Conservation (phyloP, 2,888 invertebrate species). For the Macrosiphum euphorbiae region DNA sequence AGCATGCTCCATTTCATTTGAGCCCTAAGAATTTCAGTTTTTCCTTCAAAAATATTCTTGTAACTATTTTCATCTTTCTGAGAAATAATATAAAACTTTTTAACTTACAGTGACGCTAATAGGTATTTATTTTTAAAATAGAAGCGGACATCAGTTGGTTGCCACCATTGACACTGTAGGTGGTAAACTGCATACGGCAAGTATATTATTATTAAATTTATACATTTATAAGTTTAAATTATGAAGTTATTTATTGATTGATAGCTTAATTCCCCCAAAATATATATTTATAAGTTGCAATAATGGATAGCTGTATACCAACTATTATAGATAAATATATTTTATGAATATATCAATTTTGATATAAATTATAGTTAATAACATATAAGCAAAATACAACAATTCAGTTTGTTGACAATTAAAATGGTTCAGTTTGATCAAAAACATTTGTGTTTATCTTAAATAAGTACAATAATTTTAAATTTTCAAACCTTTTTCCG, state of each 20-base stretch:
- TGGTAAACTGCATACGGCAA: background rate
- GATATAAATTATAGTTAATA: no score
- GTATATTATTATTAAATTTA: background rate
- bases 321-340: no score
- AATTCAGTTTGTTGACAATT: background rate
- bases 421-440: background rate
- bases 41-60: no score
- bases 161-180: background rate
- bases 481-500: constrained; percentile 80
- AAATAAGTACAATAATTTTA: background rate
- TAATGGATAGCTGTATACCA: no score
- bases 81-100: no score
- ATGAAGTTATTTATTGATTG: background rate
- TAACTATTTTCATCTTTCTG: no score
- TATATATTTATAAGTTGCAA: no score
- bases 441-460: background rate
- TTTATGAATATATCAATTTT: no score
- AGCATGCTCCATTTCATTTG: no score
- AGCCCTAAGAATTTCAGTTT: no score
- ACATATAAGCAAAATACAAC: background rate
- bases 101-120: background rate
- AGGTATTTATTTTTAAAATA: background rate
- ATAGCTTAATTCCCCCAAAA: background rate
- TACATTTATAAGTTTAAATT: background rate
- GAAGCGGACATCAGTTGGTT: background rate